Evolutionary conservation across 2,113 vertebrate species (phyloP), one percentile per base, ranked within the genome.

Genomic region (Pangasianodon hypophthalmus): DNA sequence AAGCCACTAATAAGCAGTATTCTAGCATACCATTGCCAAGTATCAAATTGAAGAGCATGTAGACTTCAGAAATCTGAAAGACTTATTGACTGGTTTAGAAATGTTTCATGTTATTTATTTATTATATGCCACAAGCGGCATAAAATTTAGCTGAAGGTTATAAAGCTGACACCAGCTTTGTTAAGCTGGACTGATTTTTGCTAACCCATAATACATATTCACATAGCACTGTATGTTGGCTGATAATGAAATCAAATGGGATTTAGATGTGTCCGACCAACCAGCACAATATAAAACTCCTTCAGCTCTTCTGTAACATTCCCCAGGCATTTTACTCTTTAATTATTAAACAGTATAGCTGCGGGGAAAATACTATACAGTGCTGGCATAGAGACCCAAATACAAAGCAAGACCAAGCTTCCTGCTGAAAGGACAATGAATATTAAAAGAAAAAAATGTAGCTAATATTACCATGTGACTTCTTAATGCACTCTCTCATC

Each of bases 231-330:
- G 10, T 83, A 41, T 41, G 32, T 9, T 29, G 52, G 3, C 50
- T 82, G 50, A 8, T 54, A 58, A 83, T 41, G n/a, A 83, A 58
- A 58, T 83, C 32, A 58, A 41, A 41, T 41, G 10, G 6, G 29
- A 54, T 81, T 83, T 5, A 81, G 21, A 50, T 26, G 46, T 80
- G 46, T n/a, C 77, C 29, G 77, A 19, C 50, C 26, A 54, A 54
- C 60, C 60, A 26, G 56, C 84, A 71, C 46, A 21, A 69, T 69
- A 58, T 86, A 86, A 50, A 71, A 52, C 62, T 69, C 64, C 46
- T 10, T 71, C 62, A 52, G 62, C 48, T 52, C n/a, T 52, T 71
- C 46, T 86, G 48, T 52, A 71, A 32, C 85, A 24, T 16, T 69
- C 32, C 60, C 56, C 19, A 52, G 16, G 46, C 18, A n/a, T 71